Conservation (phyloP, 2,888 invertebrate genomes). For the Drosophila quasianomalipes region DNA sequence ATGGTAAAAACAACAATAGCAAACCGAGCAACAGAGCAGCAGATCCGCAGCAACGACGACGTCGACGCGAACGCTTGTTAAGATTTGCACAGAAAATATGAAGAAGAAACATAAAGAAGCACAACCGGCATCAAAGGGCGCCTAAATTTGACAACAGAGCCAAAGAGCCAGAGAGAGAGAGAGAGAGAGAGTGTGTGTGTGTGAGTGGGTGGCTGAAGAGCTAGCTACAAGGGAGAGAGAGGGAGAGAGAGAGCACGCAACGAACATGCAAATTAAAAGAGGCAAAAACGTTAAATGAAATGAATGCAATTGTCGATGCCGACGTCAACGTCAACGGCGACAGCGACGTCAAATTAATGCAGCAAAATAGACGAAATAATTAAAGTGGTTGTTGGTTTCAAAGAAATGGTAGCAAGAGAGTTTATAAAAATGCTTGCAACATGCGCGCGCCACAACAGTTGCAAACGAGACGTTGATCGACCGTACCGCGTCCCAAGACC, state of each 20-base stretch:
- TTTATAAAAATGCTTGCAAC: conserved; percentile 80
- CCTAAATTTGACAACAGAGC: conserved; percentile 17
- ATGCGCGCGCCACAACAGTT: conserved; percentile 75
- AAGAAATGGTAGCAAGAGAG: conserved; percentile 61
- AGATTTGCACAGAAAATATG: conserved; percentile 15
- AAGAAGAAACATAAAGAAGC: conserved; percentile 2
- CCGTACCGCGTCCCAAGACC: conserved; percentile 27
- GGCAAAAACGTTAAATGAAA: conserved; percentile 18
- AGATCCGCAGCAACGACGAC: background rate
- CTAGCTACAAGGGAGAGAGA: conserved; percentile 5
- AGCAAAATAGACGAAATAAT: conserved; percentile 76
- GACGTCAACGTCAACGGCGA: conserved; percentile 11
- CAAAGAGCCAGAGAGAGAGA: conserved; percentile 5
- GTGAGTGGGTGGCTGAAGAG: conserved; percentile 8
- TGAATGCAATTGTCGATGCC: conserved; percentile 43
- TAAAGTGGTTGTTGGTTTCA: conserved; percentile 48
- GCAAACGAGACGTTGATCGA: conserved; percentile 64
- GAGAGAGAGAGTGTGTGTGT: conserved; percentile 1
- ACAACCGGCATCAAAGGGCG: conserved; percentile 41
- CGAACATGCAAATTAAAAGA: conserved; percentile 34
- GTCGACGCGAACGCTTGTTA: conserved; percentile 12
- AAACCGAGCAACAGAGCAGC: conserved; percentile 3
- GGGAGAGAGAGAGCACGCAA: conserved; percentile 1
- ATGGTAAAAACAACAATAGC: conserved; percentile 67
- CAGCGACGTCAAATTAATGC: conserved; percentile 64